Conservation (phyloP, 2,797 vertebrate genomes). For the Pseudocheirus occidentalis region DNA sequence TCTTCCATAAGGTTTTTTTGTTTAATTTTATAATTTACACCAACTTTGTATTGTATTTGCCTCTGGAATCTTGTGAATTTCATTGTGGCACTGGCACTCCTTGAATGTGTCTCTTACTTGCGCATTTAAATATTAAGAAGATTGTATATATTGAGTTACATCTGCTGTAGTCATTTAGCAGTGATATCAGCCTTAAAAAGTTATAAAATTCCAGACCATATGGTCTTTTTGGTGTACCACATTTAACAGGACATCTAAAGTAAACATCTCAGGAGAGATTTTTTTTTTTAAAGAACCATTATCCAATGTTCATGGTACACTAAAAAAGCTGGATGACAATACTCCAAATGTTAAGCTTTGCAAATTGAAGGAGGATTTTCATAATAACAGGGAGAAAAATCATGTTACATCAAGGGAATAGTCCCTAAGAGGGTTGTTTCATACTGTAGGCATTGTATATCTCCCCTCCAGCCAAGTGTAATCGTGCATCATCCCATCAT, state of each 20-base stretch:
- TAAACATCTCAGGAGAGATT: slow-evolving; percentile 74
- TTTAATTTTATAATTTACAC: slow-evolving; percentile 58
- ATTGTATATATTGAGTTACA: slow-evolving; percentile 67
- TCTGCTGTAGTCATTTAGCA: slow-evolving; percentile 67
- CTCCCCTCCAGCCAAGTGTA: neutral
- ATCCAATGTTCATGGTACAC: slow-evolving; percentile 78
- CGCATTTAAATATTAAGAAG: slow-evolving; percentile 76
- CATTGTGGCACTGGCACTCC: slow-evolving; percentile 51
- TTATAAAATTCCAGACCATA: slow-evolving; percentile 77
- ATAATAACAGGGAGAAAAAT: slow-evolving; percentile 50
- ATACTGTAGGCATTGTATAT: slow-evolving; percentile 26
- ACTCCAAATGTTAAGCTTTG: slow-evolving; percentile 61
- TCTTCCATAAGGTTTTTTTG: slow-evolving; percentile 23
- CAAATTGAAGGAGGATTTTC: slow-evolving; percentile 68
- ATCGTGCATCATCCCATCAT: slow-evolving; percentile 9
- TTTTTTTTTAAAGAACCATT: slow-evolving; percentile 73
- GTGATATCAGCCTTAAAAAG: slow-evolving; percentile 62
- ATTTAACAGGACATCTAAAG: slow-evolving; percentile 78
- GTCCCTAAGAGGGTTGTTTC: neutral
- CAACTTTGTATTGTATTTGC: slow-evolving; percentile 65
- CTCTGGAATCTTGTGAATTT: slow-evolving; percentile 72
- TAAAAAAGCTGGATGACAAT: slow-evolving; percentile 73
- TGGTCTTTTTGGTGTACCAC: slow-evolving; percentile 73
- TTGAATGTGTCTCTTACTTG: slow-evolving; percentile 59
- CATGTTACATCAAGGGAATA: slow-evolving; percentile 1